A percentile compares a stretch with the other conserved stretches of the same genome.
Evolutionary conservation across 2,888 invertebrate genomes (phyloP).

Genomic region (Eupithecia subfuscata): DNA sequence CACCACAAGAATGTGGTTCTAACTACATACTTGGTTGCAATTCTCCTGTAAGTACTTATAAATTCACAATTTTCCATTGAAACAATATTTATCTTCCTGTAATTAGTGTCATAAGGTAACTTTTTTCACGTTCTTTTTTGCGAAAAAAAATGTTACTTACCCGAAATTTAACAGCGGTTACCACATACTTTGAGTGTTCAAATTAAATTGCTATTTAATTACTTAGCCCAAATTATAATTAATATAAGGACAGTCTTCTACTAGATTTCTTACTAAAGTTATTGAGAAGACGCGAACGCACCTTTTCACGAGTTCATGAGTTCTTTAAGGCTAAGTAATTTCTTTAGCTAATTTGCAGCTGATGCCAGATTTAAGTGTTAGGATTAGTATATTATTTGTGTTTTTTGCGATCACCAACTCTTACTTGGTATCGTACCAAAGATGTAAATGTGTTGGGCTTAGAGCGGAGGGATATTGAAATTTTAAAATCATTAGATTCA

Average conservation of each 20-base stretch:
- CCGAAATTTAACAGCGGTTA: conserved; percentile 49
- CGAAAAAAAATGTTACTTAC: conserved; percentile 42
- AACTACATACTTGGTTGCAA: neutral
- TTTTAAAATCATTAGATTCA: neutral
- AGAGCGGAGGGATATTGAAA: conserved; percentile 38
- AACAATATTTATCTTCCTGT: conserved; percentile 21
- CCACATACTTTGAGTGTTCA: conserved; percentile 53
- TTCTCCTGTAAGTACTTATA: neutral
- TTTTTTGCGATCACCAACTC: conserved; percentile 72
- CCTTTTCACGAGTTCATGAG: neutral
- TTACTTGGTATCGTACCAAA: conserved; percentile 81
- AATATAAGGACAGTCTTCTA: neutral
- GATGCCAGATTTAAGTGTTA: neutral
- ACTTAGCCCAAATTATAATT: neutral
- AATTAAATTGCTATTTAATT: conserved; percentile 1
- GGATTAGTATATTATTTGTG: conserved; percentile 48
- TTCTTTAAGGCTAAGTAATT: neutral
- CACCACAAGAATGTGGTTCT: neutral
- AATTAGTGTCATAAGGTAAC: conserved; percentile 44
- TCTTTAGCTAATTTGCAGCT: neutral
- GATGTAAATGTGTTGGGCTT: conserved; percentile 81
- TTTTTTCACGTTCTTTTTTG: conserved; percentile 40
- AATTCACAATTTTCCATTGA: neutral
- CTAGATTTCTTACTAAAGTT: neutral
- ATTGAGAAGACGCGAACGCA: neutral